Conservation (phyloP, 2,113 vertebrate species). For the Oxyruncus cristatus region DNA sequence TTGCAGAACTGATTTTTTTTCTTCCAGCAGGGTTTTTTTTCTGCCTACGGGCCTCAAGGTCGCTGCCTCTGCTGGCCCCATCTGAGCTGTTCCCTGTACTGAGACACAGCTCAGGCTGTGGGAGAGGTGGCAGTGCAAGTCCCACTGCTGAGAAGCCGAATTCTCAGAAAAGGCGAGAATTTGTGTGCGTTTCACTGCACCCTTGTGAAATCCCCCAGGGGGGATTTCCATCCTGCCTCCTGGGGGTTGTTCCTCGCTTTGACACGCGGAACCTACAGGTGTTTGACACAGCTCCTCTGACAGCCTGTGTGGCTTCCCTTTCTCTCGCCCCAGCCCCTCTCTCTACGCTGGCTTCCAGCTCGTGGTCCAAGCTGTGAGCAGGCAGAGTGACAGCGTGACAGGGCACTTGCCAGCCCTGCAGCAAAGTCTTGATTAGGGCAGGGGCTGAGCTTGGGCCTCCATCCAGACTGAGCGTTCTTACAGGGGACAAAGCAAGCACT, state of each 20-base stretch:
- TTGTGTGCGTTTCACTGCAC: background rate
- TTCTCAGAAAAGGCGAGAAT: background rate
- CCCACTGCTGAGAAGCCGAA: background rate
- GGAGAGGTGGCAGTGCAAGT: background rate
- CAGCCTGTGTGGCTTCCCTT: background rate
- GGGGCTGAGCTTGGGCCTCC: background rate
- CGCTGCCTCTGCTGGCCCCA: background rate
- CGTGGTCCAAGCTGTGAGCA: background rate
- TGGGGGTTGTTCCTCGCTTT: background rate
- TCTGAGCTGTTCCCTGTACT: background rate
- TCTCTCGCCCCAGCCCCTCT: background rate
- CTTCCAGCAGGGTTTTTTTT: background rate
- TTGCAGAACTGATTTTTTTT: background rate
- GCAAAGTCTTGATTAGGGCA: background rate
- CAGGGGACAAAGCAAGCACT: background rate
- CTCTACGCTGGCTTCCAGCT: background rate
- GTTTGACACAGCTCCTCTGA: background rate
- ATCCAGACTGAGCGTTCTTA: background rate
- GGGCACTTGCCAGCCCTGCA: background rate
- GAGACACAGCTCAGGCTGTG: background rate
- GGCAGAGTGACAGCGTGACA: fast-evolving
- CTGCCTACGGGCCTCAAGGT: background rate
- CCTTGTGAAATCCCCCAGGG: background rate
- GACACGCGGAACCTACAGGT: background rate
- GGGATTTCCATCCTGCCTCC: background rate